Conservation (phyloP, 2,888 invertebrate species). For the Polymixis flavicincta region DNA sequence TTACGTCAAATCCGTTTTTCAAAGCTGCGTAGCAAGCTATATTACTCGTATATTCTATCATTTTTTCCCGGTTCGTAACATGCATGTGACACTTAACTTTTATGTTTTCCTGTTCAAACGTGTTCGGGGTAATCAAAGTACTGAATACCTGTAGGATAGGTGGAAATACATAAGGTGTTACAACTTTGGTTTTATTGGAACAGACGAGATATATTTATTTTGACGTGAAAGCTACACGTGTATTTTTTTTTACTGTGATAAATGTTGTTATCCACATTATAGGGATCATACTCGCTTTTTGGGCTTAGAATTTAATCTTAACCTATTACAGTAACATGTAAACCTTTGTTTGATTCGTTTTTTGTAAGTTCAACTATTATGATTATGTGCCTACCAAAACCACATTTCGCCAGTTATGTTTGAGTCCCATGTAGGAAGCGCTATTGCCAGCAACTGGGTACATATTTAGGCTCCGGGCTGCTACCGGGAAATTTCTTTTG, state of each 20-base stretch:
- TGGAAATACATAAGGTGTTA: conserved; percentile 1
- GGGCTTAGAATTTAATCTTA: too few relatives aligned
- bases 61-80: background rate
- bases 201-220: background rate
- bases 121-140: conserved; percentile 35
- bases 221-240: background rate
- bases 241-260: background rate
- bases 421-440: too few relatives aligned
- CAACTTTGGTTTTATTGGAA: background rate
- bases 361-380: too few relatives aligned
- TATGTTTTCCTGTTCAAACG: conserved; percentile 38
- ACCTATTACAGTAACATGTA: too few relatives aligned
- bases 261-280: too few relatives aligned
- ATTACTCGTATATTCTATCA: background rate
- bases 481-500: background rate
- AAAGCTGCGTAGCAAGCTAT: background rate
- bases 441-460: background rate
- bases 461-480: background rate
- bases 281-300: too few relatives aligned
- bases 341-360: too few relatives aligned
- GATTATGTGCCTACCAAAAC: too few relatives aligned
- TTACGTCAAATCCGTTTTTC: background rate
- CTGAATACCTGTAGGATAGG: background rate
- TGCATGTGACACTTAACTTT: conserved; percentile 36
- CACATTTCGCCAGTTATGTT: background rate